Evolutionary conservation across 2,888 invertebrate species (phyloP).

Genomic region (Leucophenga montana): DNA sequence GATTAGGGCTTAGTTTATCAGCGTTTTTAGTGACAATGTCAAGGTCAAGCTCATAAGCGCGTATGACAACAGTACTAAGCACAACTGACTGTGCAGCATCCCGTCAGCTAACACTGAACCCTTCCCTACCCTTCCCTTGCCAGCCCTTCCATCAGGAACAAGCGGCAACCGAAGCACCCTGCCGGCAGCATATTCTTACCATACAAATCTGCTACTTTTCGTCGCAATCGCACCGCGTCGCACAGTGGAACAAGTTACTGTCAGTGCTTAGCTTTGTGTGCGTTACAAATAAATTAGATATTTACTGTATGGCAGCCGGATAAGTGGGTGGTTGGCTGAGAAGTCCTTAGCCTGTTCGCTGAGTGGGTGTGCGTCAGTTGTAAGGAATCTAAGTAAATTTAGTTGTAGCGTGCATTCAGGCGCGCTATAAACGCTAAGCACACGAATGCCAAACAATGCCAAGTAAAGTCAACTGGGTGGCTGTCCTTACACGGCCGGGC

Average conservation of each 20-base stretch:
- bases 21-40: conserved; percentile 62
- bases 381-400: conserved; percentile 9
- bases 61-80: conserved; percentile 55
- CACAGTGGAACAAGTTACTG: conserved; percentile 4
- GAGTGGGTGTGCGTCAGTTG: conserved; percentile 25
- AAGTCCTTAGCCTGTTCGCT: neutral
- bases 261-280: conserved; percentile 15
- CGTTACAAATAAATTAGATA: conserved; percentile 51
- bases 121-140: no score
- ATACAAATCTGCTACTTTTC: conserved; percentile 8
- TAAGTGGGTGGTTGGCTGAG: conserved; percentile 6
- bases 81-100: conserved; percentile 25
- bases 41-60: conserved; percentile 64
- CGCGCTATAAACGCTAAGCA: conserved; percentile 47
- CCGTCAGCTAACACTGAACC: neutral
- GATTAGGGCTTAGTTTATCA: conserved; percentile 65
- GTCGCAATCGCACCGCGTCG: neutral
- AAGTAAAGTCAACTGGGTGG: neutral
- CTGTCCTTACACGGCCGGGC: no score
- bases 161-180: neutral
- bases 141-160: no score
- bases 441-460: neutral
- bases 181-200: neutral
- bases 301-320: conserved; percentile 30
- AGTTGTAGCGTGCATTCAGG: conserved; percentile 10